Evolutionary conservation across 2,113 vertebrate genomes (phyloP).

Genomic region (Chloropsis cyanopogon): DNA sequence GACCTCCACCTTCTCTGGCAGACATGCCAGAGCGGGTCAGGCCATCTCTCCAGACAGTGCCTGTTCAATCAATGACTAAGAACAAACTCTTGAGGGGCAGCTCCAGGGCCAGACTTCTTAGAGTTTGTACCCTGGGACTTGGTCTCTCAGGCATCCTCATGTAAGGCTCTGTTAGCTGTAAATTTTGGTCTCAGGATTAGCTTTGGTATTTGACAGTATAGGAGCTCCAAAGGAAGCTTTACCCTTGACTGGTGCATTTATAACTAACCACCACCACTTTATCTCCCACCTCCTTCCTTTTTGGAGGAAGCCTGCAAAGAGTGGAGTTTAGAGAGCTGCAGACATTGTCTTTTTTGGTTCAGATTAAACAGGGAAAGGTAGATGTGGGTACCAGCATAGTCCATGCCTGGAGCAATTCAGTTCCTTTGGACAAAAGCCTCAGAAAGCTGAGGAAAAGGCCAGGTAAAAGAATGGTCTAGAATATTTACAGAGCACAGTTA

Average conservation of each 20-base stretch:
- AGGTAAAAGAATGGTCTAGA: not conserved
- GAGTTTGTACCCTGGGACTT: not conserved
- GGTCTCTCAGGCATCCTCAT: not conserved
- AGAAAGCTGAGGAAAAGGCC: not conserved
- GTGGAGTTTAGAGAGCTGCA: not conserved
- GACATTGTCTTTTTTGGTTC: not conserved
- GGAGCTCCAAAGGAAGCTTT: not conserved
- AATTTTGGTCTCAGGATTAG: not conserved
- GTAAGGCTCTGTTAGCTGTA: not conserved
- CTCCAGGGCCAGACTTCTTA: not conserved
- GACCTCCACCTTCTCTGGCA: not conserved
- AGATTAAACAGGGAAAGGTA: not conserved
- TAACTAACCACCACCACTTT: not conserved
- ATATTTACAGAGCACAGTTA: not conserved
- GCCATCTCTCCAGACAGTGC: not conserved
- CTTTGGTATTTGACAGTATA: not conserved
- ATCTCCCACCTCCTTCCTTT: not conserved
- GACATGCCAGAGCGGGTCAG: not conserved
- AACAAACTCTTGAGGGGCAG: not conserved
- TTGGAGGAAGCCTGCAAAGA: not conserved
- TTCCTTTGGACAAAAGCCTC: not conserved
- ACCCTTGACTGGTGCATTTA: not conserved
- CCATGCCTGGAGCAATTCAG: not conserved
- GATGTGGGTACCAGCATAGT: not conserved
- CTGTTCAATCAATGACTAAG: not conserved